Percentiles rank a stretch among this genome's conserved stretches.
phyloP scores from a whole-genome alignment of 2,113 vertebrate species.

The Zeus faber region DNA sequence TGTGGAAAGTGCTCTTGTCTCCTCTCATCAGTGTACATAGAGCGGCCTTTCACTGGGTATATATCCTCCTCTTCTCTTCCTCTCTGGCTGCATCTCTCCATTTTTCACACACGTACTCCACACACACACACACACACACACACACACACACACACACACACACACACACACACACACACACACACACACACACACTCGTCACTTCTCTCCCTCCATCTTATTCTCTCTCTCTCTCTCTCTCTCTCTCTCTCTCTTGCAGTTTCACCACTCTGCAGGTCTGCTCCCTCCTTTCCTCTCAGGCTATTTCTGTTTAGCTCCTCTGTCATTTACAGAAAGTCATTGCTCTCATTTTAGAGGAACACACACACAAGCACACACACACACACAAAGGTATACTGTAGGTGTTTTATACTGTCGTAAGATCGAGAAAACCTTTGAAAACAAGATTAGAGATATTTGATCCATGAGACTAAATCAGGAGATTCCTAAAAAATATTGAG shows the following conservation, averaged over 20 bases:
- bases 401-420: no score
- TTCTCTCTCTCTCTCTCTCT: constrained; percentile 21
- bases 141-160: constrained; percentile 1
- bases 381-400: constrained; percentile 1
- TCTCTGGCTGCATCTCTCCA: background rate
- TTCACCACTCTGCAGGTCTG: constrained; percentile 1
- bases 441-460: no score
- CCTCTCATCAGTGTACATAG: constrained; percentile 49
- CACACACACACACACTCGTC: constrained; percentile 13
- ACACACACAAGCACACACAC: constrained; percentile 14
- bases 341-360: constrained; percentile 37
- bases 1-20: constrained; percentile 63
- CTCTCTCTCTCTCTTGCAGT: constrained; percentile 5
- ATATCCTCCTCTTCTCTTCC: constrained; percentile 10
- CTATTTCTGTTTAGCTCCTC: constrained; percentile 61
- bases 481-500: no score
- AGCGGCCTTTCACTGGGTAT: constrained; percentile 20
- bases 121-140: background rate
- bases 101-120: background rate
- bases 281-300: constrained; percentile 45
- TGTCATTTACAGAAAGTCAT: constrained; percentile 48
- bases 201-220: constrained; percentile 10
- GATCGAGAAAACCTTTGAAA: no score
- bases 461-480: no score
- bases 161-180: constrained; percentile 11